Evolutionary conservation across 2,797 vertebrate species (phyloP).

Genomic region (Apogon hyalosoma): DNA sequence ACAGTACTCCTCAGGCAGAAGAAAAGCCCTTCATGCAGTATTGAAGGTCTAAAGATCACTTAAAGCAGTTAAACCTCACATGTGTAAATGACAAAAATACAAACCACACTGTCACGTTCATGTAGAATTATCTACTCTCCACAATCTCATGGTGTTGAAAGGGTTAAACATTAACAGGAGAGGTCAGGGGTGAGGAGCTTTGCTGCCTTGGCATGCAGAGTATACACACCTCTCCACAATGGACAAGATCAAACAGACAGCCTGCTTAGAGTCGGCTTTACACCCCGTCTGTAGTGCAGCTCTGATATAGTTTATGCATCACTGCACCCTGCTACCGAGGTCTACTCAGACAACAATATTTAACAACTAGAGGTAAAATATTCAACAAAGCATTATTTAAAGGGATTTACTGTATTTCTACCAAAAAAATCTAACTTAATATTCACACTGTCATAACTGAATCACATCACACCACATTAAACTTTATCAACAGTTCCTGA

Average conservation of each 20-base stretch:
- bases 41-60: background rate
- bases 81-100: constrained; percentile 3
- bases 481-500: no score
- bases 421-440: no score
- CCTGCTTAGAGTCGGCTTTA: background rate
- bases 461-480: no score
- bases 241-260: constrained; percentile 59
- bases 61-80: background rate
- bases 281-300: background rate
- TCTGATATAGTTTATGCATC: constrained; percentile 12
- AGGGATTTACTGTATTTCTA: no score
- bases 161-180: constrained; percentile 66
- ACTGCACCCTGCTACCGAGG: constrained; percentile 26
- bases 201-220: constrained; percentile 38
- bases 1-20: background rate
- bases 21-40: background rate
- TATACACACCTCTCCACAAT: constrained; percentile 31
- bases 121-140: background rate
- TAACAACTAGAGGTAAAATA: background rate
- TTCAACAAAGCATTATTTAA: no score
- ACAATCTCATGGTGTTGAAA: constrained; percentile 6
- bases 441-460: no score
- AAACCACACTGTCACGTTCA: background rate
- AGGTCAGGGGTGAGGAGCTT: constrained; percentile 59
- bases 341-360: constrained; percentile 18